A percentile compares a stretch with the other conserved stretches of the same genome.
Evolutionary conservation across 2,113 vertebrate genomes (phyloP).

Genomic region (Progne subis): DNA sequence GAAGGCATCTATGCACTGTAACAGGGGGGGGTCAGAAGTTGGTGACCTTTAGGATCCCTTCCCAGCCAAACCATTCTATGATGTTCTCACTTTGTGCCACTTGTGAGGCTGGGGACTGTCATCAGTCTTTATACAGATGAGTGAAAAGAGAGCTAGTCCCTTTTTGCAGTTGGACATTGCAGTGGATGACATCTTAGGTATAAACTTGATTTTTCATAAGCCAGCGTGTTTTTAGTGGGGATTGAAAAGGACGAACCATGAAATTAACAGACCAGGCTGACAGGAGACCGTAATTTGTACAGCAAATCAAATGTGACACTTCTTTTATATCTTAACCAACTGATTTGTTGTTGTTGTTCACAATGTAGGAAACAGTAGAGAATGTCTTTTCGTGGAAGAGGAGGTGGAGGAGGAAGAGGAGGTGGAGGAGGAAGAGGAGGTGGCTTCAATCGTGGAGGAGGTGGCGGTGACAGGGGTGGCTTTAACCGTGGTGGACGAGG

Average conservation of each 20-base stretch:
- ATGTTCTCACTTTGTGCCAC: neutral
- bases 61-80: neutral
- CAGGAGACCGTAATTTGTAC: neutral
- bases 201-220: neutral
- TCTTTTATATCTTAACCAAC: neutral
- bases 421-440: constrained; percentile 62
- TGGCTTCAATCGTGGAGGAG: constrained; percentile 70
- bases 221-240: fast-evolving
- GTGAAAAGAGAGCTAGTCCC: fast-evolving
- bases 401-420: constrained; percentile 77
- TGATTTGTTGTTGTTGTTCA: neutral
- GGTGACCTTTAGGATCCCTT: neutral
- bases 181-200: fast-evolving
- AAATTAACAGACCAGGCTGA: neutral
- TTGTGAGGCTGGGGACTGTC: neutral
- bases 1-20: neutral
- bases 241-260: fast-evolving
- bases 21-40: no score
- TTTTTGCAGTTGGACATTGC: neutral
- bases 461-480: constrained; percentile 68
- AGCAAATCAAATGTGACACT: neutral
- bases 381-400: constrained; percentile 90
- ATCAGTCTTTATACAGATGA: fast-evolving
- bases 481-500: constrained; percentile 63
- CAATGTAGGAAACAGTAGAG: neutral